Conservation (phyloP, 2,113 vertebrate species). For the Brachyistius frenatus region DNA sequence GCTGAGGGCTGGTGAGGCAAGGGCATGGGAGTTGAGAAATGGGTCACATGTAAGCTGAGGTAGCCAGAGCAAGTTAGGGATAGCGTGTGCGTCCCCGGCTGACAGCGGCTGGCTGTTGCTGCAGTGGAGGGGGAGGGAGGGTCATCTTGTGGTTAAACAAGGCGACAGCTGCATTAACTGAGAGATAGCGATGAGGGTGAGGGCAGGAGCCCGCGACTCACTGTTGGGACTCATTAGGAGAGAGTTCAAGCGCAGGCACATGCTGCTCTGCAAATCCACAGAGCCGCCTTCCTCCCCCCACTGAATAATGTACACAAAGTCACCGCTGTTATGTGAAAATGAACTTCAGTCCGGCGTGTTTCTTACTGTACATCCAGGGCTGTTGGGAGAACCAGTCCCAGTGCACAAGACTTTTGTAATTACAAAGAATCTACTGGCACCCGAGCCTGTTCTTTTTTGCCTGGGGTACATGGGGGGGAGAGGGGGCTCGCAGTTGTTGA, state of each 20-base stretch:
- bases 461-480: conserved; percentile 42
- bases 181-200: conserved; percentile 50
- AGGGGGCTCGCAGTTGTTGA: conserved; percentile 54
- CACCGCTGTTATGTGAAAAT: conserved; percentile 49
- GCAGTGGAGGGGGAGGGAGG: conserved; percentile 34
- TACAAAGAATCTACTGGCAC: conserved; percentile 75
- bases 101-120: conserved; percentile 56
- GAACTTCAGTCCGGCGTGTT: conserved; percentile 45
- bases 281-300: conserved; percentile 54
- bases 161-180: conserved; percentile 66
- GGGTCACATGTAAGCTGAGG: conserved; percentile 76
- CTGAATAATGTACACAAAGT: conserved; percentile 71
- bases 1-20: conserved; percentile 58
- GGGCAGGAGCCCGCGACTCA: conserved; percentile 50
- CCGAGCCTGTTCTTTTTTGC: conserved; percentile 59
- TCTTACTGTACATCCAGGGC: conserved; percentile 45
- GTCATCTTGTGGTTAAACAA: conserved; percentile 70
- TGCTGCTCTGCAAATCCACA: conserved; percentile 61
- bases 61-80: conserved; percentile 64
- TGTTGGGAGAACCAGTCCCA: conserved; percentile 63
- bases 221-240: conserved; percentile 77
- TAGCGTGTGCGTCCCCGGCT: conserved; percentile 52
- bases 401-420: conserved; percentile 78
- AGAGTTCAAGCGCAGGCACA: conserved; percentile 66
- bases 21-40: conserved; percentile 67